phyloP scores from a whole-genome alignment of 2,888 invertebrate genomes.

The Sylvicola cinctus region DNA sequence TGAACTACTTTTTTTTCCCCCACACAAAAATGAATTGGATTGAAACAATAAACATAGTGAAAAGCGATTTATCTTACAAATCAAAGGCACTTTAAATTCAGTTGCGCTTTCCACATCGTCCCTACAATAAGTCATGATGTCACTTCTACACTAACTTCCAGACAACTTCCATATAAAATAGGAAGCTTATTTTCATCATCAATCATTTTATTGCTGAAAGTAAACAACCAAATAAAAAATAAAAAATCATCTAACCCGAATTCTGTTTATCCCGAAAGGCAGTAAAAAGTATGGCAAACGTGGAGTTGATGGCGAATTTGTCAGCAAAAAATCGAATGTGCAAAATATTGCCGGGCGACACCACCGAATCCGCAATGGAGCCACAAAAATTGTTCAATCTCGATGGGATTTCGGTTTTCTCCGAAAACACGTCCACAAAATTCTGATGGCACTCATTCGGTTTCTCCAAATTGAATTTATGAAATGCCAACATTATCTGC shows the following conservation, averaged over 20 bases:
- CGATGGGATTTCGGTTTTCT: constrained; percentile 30
- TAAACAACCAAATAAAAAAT: no score
- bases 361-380: constrained; percentile 59
- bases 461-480: constrained; percentile 38
- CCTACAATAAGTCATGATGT: no score
- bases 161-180: background rate
- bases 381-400: constrained; percentile 61
- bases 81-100: no score
- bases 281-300: constrained; percentile 52
- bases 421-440: constrained; percentile 51
- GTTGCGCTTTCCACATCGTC: no score
- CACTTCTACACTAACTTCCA: no score
- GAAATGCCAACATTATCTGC: constrained; percentile 44
- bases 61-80: no score
- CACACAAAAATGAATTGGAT: no score
- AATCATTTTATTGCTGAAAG: no score
- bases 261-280: constrained; percentile 47
- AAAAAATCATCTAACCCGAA: no score
- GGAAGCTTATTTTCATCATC: background rate
- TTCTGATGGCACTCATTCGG: constrained; percentile 63
- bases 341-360: constrained; percentile 43
- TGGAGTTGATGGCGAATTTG: constrained; percentile 35
- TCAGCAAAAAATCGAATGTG: constrained; percentile 55
- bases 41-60: no score
- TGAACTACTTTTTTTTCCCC: no score